These are phyloP conservation scores for Dipodomys stephensi DNA, from an alignment of 2,113 vertebrate genomes.

Conservation along the genomic window DNA sequence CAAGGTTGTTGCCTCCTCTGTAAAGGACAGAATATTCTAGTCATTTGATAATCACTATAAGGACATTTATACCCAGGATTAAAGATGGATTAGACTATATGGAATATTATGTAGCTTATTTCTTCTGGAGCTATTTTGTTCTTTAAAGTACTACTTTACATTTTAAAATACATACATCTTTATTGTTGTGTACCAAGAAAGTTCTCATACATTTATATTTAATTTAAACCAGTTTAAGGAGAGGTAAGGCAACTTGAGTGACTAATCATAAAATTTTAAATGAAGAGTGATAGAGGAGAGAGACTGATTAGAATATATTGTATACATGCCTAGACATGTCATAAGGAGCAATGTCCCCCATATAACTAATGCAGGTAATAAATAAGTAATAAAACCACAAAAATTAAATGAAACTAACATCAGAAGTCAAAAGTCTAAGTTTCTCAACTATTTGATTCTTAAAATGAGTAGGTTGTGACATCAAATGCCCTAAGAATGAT, in stretches of 20 bases:
- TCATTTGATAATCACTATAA: neutral
- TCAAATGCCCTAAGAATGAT: neutral
- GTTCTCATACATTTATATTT: neutral
- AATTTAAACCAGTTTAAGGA: slow-evolving; percentile 13
- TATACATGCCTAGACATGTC: no score
- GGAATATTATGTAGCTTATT: neutral
- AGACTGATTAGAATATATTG: no score
- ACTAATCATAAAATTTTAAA: slow-evolving; percentile 23
- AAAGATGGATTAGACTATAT: neutral
- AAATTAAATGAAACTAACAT: neutral
- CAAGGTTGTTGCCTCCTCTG: neutral
- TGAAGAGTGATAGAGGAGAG: neutral
- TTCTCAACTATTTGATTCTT: neutral
- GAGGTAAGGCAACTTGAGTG: neutral
- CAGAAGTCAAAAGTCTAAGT: neutral
- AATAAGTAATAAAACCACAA: neutral
- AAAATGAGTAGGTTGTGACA: neutral
- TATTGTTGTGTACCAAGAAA: neutral
- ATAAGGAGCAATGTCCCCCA: no score
- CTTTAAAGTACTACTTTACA: slow-evolving; percentile 11
- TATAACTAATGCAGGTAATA: no score
- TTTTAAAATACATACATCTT: slow-evolving; percentile 39
- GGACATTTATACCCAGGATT: neutral
- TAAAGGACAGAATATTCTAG: neutral
- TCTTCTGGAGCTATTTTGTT: neutral